Percentiles rank a stretch among this genome's conserved stretches.
phyloP scores from a whole-genome alignment of 53 echinoderm and acorn worm species.

The Paracentrotus lividus region DNA sequence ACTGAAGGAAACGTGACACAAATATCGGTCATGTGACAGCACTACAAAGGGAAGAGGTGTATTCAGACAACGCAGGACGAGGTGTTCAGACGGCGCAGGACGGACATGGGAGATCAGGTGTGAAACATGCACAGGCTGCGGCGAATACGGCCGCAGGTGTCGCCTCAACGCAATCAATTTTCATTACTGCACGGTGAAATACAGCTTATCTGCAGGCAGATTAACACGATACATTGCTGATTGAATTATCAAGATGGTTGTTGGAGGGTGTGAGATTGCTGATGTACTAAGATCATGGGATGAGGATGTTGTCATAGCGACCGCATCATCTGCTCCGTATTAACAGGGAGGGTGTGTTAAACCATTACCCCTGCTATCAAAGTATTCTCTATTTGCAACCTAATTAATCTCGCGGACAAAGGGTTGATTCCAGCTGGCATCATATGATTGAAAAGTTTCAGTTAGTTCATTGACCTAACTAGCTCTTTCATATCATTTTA shows the following conservation, averaged over 20 bases:
- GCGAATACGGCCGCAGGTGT: constrained; percentile 26
- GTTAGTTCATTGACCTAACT: constrained; percentile 8
- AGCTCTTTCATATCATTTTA: no score
- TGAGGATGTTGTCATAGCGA: constrained; percentile 18
- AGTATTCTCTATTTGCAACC: neutral
- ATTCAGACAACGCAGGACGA: neutral
- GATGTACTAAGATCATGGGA: constrained; percentile 1
- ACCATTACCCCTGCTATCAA: neutral
- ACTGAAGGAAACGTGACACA: neutral
- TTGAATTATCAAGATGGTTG: constrained; percentile 43
- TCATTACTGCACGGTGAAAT: constrained; percentile 28
- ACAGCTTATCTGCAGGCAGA: constrained; percentile 44
- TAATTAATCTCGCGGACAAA: constrained; percentile 1
- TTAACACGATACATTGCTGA: constrained; percentile 43
- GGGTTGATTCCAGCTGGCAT: neutral
- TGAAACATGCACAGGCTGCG: neutral
- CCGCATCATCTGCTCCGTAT: constrained; percentile 25
- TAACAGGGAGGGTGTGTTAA: constrained; percentile 39
- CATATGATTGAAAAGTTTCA: no score
- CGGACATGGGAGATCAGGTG: constrained; percentile 32
- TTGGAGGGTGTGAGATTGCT: constrained; percentile 38
- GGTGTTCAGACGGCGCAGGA: neutral
- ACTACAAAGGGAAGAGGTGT: neutral
- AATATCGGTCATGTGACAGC: neutral
- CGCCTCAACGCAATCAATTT: constrained; percentile 39